These are phyloP conservation scores for Lasaia peninsularis DNA, from an alignment of 1,140 invertebrate genomes.

Conservation along the genomic window DNA sequence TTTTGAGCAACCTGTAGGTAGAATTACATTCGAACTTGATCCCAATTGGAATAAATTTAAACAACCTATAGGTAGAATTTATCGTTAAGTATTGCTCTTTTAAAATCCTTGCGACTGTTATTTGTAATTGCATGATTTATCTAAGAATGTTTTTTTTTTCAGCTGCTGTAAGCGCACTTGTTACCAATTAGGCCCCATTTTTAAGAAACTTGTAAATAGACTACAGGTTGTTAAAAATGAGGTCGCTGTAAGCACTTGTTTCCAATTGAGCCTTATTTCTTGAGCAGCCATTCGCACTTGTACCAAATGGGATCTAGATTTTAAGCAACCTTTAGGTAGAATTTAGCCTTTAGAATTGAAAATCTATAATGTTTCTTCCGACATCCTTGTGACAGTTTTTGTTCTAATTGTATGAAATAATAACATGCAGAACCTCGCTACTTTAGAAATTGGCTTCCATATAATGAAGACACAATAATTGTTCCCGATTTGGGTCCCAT, in stretches of 20 bases:
- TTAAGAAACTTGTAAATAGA: background rate
- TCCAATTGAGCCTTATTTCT: no score
- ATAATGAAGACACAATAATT: no score
- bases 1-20: background rate
- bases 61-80: no score
- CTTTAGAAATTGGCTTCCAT: constrained; percentile 51
- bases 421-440: constrained; percentile 42
- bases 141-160: constrained; percentile 42
- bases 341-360: no score
- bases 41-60: no score
- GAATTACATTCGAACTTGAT: background rate
- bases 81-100: no score
- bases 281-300: no score
- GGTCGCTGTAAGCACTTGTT: no score
- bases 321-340: no score
- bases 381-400: constrained; percentile 61
- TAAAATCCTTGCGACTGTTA: constrained; percentile 64
- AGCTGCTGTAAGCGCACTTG: constrained; percentile 31
- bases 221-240: no score
- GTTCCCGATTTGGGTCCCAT: background rate
- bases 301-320: no score
- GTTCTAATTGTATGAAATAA: constrained; percentile 57
- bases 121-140: constrained; percentile 55
- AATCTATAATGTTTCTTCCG: no score
- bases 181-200: background rate